phyloP scores from a whole-genome alignment of 2,888 invertebrate genomes.

The Megastigmus dorsalis region DNA sequence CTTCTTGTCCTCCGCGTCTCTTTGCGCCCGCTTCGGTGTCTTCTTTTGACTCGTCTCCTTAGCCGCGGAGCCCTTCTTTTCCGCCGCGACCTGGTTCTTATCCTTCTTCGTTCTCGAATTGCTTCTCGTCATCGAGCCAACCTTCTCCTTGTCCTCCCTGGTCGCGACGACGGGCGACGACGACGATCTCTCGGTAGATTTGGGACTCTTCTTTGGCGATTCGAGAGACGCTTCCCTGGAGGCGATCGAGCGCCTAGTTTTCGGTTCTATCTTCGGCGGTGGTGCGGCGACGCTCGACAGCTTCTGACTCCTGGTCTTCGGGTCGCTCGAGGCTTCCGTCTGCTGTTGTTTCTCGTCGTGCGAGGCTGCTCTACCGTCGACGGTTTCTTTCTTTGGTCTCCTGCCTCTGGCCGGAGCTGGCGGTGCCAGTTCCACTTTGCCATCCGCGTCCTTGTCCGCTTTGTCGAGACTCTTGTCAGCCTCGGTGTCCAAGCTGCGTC shows the following conservation, averaged over 20 bases:
- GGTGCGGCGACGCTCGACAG: not conserved
- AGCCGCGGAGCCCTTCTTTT: not conserved
- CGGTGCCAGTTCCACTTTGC: not conserved
- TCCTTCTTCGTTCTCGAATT: conserved; percentile 41
- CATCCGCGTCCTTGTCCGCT: not conserved
- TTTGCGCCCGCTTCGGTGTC: conserved; percentile 15
- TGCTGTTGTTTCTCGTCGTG: not conserved
- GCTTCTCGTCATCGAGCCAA: conserved; percentile 54
- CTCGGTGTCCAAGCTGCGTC: conserved; percentile 35
- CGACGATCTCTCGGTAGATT: not conserved
- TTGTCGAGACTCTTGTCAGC: conserved; percentile 24
- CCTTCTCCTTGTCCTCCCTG: conserved; percentile 35
- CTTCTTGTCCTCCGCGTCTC: conserved; percentile 2
- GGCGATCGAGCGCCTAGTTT: conserved; percentile 25
- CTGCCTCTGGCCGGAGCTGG: conserved; percentile 39
- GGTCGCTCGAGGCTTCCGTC: not conserved
- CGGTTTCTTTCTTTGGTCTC: conserved; percentile 53
- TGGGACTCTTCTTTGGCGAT: conserved; percentile 22
- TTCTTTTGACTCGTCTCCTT: conserved; percentile 32
- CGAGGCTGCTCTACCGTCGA: not conserved
- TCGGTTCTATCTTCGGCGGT: conserved; percentile 21
- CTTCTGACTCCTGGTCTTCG: conserved; percentile 32
- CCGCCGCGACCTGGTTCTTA: not conserved
- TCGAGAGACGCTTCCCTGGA: not conserved
- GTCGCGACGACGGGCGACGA: not conserved